A percentile compares a stretch with the other conserved stretches of the same genome.
phyloP scores from a whole-genome alignment of 2,797 vertebrate genomes.

The Lemur catta region DNA sequence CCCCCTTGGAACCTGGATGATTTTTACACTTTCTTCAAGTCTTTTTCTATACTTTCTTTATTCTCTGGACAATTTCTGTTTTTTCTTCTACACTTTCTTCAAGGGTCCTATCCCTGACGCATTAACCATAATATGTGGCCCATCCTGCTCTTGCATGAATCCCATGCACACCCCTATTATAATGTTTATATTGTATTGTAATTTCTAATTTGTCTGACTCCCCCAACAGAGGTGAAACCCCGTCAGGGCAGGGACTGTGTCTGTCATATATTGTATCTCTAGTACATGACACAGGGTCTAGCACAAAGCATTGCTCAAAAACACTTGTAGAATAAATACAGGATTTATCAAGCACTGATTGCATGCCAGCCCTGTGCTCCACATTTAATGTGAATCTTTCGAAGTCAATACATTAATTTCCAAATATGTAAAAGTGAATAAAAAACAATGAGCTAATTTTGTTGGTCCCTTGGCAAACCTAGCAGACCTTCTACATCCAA shows the following conservation, averaged over 20 bases:
- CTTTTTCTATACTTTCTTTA: background rate
- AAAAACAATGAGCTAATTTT: background rate
- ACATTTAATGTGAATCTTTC: background rate
- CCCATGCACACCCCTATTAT: background rate
- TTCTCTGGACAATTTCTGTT: background rate
- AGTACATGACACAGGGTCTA: background rate
- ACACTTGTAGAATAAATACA: background rate
- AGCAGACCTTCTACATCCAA: background rate
- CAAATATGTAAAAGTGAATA: background rate
- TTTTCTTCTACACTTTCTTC: background rate
- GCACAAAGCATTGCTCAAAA: background rate
- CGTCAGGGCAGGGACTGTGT: background rate
- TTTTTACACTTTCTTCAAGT: background rate
- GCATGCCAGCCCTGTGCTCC: background rate
- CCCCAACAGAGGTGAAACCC: background rate
- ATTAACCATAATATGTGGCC: background rate
- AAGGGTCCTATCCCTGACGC: background rate
- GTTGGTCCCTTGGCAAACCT: background rate
- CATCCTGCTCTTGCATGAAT: background rate
- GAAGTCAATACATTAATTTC: slow-evolving; percentile 2
- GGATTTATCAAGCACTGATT: background rate
- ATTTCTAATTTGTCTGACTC: background rate
- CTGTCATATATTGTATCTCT: background rate
- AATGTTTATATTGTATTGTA: background rate
- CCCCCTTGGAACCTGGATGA: background rate